A percentile compares a stretch with the other conserved stretches of the same genome.
Evolutionary conservation across 2,888 invertebrate genomes (phyloP).

Genomic region (Andrena minutula): DNA sequence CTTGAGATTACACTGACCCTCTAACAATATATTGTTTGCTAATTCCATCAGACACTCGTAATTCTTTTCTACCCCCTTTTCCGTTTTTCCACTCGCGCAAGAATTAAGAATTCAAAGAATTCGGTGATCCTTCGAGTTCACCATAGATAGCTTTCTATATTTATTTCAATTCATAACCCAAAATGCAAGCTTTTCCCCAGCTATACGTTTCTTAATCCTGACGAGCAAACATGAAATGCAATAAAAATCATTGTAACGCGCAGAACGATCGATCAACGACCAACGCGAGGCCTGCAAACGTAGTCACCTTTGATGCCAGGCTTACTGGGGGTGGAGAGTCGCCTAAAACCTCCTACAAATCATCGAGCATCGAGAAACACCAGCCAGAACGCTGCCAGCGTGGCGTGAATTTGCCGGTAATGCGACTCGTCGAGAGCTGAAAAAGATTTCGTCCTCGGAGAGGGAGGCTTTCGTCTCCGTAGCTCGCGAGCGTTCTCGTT

Average conservation of each 20-base stretch:
- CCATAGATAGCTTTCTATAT: no score
- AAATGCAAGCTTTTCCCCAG: not conserved
- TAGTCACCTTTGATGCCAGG: constrained; percentile 57
- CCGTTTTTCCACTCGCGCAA: not conserved
- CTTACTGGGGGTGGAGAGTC: constrained; percentile 63
- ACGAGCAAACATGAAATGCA: not conserved
- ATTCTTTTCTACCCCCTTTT: not conserved
- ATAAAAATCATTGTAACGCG: not conserved
- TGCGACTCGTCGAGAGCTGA: not conserved
- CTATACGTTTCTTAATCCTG: not conserved
- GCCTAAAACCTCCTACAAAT: constrained; percentile 6
- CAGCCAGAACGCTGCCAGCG: constrained; percentile 32
- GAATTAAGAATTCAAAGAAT: not conserved
- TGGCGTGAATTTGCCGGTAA: constrained; percentile 38
- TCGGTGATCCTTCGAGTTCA: no score
- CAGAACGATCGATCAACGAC: constrained; percentile 20
- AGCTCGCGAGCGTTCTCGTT: constrained; percentile 18
- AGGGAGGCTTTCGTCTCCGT: constrained; percentile 24
- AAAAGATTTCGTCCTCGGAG: constrained; percentile 12
- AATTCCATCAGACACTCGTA: constrained; percentile 17
- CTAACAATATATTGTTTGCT: constrained; percentile 21
- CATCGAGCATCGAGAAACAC: constrained; percentile 31
- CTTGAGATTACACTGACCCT: constrained; percentile 78
- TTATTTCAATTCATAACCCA: not conserved
- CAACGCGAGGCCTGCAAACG: constrained; percentile 20